Conservation (phyloP, 1,140 invertebrate species). For the Chrysopa pallens region DNA sequence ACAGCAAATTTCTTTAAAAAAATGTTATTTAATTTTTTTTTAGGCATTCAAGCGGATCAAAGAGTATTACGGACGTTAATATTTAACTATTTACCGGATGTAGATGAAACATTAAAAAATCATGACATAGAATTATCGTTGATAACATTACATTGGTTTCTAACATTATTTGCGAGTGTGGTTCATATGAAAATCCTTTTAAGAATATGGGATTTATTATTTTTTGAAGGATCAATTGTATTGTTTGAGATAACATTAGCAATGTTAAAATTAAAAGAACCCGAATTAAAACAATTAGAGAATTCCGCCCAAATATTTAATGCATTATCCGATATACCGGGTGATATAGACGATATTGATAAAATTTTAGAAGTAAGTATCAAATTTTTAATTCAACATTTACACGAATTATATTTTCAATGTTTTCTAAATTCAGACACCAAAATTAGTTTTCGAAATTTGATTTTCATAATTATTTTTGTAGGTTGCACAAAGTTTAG, state of each 20-base stretch:
- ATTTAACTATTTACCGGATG: constrained; percentile 71
- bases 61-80: constrained; percentile 82
- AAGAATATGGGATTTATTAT: constrained; percentile 94
- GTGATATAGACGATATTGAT: constrained; percentile 81
- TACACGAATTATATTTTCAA: too few species aligned
- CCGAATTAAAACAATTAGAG: constrained; percentile 58
- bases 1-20: constrained; percentile 1
- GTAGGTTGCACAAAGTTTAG: constrained; percentile 33
- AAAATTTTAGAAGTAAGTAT: constrained; percentile 42
- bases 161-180: constrained; percentile 94
- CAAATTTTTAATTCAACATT: too few species aligned
- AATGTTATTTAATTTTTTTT: too few species aligned
- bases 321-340: constrained; percentile 84
- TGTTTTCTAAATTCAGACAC: too few species aligned
- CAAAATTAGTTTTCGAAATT: too few species aligned
- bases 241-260: constrained; percentile 92
- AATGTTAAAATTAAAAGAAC: constrained; percentile 87
- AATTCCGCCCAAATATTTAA: constrained; percentile 97
- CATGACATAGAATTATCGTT: constrained; percentile 93
- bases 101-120: constrained; percentile 74
- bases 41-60: constrained; percentile 82
- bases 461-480: too few species aligned
- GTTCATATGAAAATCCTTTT: constrained; percentile 94
- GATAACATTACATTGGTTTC: constrained; percentile 94
- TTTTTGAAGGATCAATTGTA: constrained; percentile 85